Evolutionary conservation across 2,888 invertebrate species (phyloP).

Genomic region (Volucella bombylans): DNA sequence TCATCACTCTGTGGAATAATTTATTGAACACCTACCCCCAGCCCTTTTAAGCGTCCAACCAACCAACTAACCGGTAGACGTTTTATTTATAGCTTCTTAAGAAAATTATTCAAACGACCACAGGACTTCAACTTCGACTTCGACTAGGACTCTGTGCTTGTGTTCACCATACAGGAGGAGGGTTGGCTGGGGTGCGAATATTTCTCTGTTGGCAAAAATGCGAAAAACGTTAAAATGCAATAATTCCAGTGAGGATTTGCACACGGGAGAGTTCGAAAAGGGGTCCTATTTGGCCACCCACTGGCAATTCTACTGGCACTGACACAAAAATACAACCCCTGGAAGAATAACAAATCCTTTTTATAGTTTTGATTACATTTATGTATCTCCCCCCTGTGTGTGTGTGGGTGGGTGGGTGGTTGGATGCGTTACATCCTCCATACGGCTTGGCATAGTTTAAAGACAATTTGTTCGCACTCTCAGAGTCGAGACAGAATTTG

Average conservation of each 20-base stretch:
- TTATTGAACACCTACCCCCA: conserved; percentile 43
- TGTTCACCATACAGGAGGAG: too few relatives aligned
- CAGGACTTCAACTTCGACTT: conserved; percentile 28
- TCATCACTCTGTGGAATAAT: conserved; percentile 63
- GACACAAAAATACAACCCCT: conserved; percentile 20
- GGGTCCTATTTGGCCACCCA: neutral
- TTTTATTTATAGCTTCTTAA: conserved; percentile 62
- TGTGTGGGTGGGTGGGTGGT: neutral
- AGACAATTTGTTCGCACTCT: conserved; percentile 71
- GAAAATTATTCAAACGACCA: conserved; percentile 66
- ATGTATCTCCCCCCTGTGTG: conserved; percentile 4
- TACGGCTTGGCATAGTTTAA: conserved; percentile 62
- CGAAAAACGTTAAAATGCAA: conserved; percentile 69
- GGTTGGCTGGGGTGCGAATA: too few relatives aligned
- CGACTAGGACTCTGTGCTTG: neutral
- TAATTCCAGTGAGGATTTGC: conserved; percentile 54
- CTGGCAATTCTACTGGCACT: too few relatives aligned
- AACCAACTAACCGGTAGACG: conserved; percentile 20
- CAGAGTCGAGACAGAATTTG: conserved; percentile 1
- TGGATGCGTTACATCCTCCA: conserved; percentile 48
- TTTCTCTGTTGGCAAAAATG: conserved; percentile 18
- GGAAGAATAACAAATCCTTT: conserved; percentile 62
- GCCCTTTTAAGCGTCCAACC: neutral
- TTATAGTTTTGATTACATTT: conserved; percentile 72
- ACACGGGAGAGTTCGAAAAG: conserved; percentile 8